Conservation (phyloP, 2,888 invertebrate genomes). For the Agrochola circellaris region DNA sequence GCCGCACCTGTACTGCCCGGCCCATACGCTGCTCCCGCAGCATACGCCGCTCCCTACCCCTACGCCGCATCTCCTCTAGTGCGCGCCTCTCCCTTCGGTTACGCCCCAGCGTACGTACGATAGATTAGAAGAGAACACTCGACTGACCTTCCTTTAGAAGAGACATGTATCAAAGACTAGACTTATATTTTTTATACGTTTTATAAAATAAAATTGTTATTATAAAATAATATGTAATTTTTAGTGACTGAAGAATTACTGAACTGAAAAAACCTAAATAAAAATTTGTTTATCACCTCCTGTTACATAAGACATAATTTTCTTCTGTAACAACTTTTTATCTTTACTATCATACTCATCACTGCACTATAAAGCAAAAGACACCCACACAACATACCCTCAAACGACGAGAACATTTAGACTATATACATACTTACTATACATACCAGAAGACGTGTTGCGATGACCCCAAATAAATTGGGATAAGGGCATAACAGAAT, state of each 20-base stretch:
- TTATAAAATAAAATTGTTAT: slow-evolving; percentile 65
- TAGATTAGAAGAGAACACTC: slow-evolving; percentile 84
- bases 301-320: too few relatives aligned
- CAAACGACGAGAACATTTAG: neutral
- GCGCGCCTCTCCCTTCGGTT: slow-evolving; percentile 55
- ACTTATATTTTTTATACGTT: slow-evolving; percentile 62
- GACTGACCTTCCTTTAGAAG: slow-evolving; percentile 82
- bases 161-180: slow-evolving; percentile 73
- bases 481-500: neutral
- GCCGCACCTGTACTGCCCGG: slow-evolving; percentile 62
- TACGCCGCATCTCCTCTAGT: slow-evolving; percentile 68
- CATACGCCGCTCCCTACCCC: slow-evolving; percentile 67
- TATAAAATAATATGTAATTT: slow-evolving; percentile 34
- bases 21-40: slow-evolving; percentile 69
- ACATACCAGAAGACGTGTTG: neutral
- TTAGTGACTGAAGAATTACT: neutral
- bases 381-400: neutral
- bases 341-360: neutral
- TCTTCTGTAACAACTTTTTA: neutral
- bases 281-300: too few relatives aligned
- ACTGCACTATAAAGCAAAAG: neutral
- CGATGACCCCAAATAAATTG: neutral
- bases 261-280: neutral
- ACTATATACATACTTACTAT: too few relatives aligned
- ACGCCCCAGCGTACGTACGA: slow-evolving; percentile 85